Conservation (phyloP, 1,140 invertebrate genomes). For the Megalopta genalis region DNA sequence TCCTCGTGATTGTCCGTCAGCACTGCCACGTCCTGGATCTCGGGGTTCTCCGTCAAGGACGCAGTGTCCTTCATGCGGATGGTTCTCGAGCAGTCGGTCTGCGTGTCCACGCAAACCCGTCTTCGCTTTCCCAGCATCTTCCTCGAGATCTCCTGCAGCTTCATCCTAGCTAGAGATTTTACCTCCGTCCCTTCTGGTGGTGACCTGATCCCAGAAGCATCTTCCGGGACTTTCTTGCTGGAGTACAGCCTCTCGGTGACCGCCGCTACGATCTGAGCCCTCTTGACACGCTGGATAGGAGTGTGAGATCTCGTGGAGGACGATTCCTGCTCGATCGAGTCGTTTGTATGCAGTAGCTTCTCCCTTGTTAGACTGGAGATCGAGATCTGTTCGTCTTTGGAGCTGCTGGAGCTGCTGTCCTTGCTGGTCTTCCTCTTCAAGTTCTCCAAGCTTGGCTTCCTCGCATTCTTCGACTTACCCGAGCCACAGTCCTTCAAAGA, state of each 20-base stretch:
- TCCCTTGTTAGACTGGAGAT: conserved; percentile 53
- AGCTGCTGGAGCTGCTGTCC: conserved; percentile 71
- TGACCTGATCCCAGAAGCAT: conserved; percentile 70
- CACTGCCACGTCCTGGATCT: conserved; percentile 67
- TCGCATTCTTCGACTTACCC: conserved; percentile 30
- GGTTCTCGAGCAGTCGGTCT: conserved; percentile 80
- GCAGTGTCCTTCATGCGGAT: conserved; percentile 82
- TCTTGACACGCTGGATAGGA: conserved; percentile 69
- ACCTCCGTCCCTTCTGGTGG: conserved; percentile 66
- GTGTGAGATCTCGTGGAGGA: conserved; percentile 53
- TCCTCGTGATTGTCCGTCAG: conserved; percentile 72
- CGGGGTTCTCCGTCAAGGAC: conserved; percentile 69
- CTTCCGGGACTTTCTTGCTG: conserved; percentile 82
- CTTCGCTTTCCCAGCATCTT: conserved; percentile 80
- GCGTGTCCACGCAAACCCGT: conserved; percentile 82
- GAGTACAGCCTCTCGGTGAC: conserved; percentile 86
- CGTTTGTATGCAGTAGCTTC: conserved; percentile 55
- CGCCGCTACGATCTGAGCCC: conserved; percentile 85
- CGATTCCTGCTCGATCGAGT: conserved; percentile 63
- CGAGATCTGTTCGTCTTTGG: conserved; percentile 68
- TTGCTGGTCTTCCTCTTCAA: conserved; percentile 70
- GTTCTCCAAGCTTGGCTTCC: conserved; percentile 65
- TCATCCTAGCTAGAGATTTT: conserved; percentile 70
- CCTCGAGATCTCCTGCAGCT: conserved; percentile 75
- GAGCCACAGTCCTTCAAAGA: conserved; percentile 38